Conservation (phyloP, 2,888 invertebrate species). For the Drosophila mulleri region DNA sequence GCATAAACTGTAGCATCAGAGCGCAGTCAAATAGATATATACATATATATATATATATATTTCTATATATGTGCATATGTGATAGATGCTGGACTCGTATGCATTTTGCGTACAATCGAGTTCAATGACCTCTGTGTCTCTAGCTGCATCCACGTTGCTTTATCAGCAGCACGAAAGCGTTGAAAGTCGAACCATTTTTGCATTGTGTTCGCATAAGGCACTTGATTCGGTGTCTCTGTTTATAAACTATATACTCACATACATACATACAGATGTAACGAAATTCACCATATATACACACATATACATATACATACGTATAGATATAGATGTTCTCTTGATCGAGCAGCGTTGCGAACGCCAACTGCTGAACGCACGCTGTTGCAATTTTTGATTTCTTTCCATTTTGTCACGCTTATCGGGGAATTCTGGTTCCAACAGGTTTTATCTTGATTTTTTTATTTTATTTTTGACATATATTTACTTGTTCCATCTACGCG, state of each 20-base stretch:
- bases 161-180: conserved; percentile 19
- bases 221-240: conserved; percentile 30
- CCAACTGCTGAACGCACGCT: conserved; percentile 9
- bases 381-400: conserved; percentile 18
- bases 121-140: conserved; percentile 40
- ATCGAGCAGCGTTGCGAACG: conserved; percentile 11
- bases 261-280: conserved; percentile 3
- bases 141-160: conserved; percentile 33
- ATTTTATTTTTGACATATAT: conserved; percentile 5
- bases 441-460: conserved; percentile 28
- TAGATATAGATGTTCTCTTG: conserved; percentile 17
- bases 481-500: conserved; percentile 5
- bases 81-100: conserved; percentile 22
- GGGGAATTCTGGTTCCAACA: conserved; percentile 17
- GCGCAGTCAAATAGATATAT: not conserved
- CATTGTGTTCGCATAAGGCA: conserved; percentile 47
- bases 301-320: not conserved
- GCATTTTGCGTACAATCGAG: conserved; percentile 14
- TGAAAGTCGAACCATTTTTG: conserved; percentile 44
- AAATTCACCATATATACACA: not conserved
- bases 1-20: not conserved
- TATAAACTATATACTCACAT: conserved; percentile 3
- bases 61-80: not conserved
- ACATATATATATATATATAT: not conserved
- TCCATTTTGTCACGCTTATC: conserved; percentile 5